These are phyloP conservation scores for Hippopotamyrus pictus DNA, from an alignment of 2,797 vertebrate species.

Conservation along the genomic window DNA sequence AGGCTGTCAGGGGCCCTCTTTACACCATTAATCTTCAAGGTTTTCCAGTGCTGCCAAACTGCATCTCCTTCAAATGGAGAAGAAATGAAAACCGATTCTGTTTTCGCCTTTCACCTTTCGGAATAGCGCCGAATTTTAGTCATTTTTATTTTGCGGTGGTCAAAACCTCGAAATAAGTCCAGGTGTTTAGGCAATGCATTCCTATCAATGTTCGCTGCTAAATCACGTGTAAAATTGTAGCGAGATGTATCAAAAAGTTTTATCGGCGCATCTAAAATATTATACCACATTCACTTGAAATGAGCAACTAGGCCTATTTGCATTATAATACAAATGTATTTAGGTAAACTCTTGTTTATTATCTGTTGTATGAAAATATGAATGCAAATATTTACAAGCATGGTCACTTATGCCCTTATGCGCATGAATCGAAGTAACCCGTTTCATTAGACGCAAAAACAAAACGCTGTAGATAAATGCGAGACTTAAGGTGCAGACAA, in stretches of 20 bases:
- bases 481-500: neutral
- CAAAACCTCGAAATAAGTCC: neutral
- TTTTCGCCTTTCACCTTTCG: constrained; percentile 56
- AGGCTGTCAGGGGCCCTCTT: constrained; percentile 90
- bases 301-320: neutral
- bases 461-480: neutral
- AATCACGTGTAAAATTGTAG: neutral
- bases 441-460: neutral
- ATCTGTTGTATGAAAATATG: neutral
- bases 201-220: neutral
- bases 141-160: constrained; percentile 53
- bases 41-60: constrained; percentile 91
- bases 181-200: neutral
- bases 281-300: neutral
- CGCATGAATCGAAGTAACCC: neutral
- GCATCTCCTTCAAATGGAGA: constrained; percentile 89
- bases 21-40: constrained; percentile 96
- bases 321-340: neutral
- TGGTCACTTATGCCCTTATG: neutral
- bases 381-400: neutral
- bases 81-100: constrained; percentile 61
- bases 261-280: neutral
- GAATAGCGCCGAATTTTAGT: constrained; percentile 40
- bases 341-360: neutral
- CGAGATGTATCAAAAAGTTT: neutral